Conservation (phyloP, 1,140 invertebrate genomes). For the Schmidtea mediterranea region DNA sequence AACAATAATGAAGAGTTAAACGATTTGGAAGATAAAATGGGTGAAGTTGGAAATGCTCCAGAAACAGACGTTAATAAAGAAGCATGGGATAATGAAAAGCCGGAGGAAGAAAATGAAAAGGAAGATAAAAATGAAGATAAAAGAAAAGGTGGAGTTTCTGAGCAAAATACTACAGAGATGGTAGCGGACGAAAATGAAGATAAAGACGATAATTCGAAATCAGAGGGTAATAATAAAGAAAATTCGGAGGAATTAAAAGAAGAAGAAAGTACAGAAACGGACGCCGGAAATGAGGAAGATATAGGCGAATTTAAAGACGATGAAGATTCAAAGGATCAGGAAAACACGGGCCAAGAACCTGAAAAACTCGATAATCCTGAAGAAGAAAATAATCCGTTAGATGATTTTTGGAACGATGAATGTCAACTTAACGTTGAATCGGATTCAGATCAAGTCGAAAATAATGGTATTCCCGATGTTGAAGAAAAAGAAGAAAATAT, state of each 20-base stretch:
- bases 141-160: constrained; percentile 7
- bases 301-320: too few species aligned
- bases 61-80: constrained; percentile 6
- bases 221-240: constrained; percentile 15
- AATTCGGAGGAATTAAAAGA: constrained; percentile 15
- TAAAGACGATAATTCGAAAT: constrained; percentile 11
- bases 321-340: too few species aligned
- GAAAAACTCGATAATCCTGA: too few species aligned
- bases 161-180: constrained; percentile 8
- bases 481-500: constrained; percentile 29
- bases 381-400: too few species aligned
- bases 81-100: constrained; percentile 2
- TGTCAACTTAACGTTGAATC: too few species aligned
- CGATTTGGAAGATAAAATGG: constrained; percentile 37
- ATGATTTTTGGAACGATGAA: too few species aligned
- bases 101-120: constrained; percentile 13
- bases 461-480: too few species aligned
- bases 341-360: too few species aligned
- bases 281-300: not conserved
- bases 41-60: constrained; percentile 37
- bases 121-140: constrained; percentile 28
- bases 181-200: constrained; percentile 13
- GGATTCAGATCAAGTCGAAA: too few species aligned
- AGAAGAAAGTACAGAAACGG: constrained; percentile 2
- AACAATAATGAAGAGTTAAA: constrained; percentile 11